Percentiles rank a stretch among this genome's conserved stretches.
phyloP scores from a whole-genome alignment of 2,113 vertebrate genomes.

The Anolis carolinensis region DNA sequence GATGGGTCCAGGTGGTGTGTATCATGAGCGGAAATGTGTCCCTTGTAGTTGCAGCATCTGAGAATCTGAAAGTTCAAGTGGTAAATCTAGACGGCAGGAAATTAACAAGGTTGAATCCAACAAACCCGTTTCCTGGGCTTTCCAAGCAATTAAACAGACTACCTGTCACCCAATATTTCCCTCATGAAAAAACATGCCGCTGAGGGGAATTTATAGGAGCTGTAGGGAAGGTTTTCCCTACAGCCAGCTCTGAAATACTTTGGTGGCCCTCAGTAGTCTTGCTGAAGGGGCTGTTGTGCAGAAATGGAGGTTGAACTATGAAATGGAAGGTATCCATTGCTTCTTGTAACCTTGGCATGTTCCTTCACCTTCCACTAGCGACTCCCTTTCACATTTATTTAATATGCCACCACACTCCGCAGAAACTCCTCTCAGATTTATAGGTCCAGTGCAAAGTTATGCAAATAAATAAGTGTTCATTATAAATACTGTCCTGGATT shows the following conservation, averaged over 20 bases:
- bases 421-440: conserved; percentile 47
- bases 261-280: conserved; percentile 27
- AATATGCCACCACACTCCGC: conserved; percentile 10
- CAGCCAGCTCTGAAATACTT: conserved; percentile 45
- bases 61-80: conserved; percentile 71
- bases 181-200: conserved; percentile 68
- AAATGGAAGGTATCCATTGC: conserved; percentile 33
- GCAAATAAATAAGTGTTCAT: conserved; percentile 50
- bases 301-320: conserved; percentile 35
- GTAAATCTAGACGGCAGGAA: conserved; percentile 80
- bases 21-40: conserved; percentile 65
- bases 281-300: conserved; percentile 29
- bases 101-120: conserved; percentile 62
- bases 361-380: conserved; percentile 31
- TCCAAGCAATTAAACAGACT: conserved; percentile 78
- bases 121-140: conserved; percentile 69
- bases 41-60: conserved; percentile 69
- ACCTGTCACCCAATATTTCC: conserved; percentile 64
- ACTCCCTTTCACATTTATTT: conserved; percentile 48
- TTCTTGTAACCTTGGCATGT: conserved; percentile 59
- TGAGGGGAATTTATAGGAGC: conserved; percentile 69
- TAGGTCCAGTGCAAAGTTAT: conserved; percentile 51
- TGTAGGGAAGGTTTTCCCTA: conserved; percentile 51
- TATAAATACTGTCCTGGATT: conserved; percentile 14
- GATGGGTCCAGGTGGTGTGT: conserved; percentile 62